Evolutionary conservation across 1,140 invertebrate genomes (phyloP), one percentile per base, ranked within the genome.

Genomic region (Micrasema minimum): DNA sequence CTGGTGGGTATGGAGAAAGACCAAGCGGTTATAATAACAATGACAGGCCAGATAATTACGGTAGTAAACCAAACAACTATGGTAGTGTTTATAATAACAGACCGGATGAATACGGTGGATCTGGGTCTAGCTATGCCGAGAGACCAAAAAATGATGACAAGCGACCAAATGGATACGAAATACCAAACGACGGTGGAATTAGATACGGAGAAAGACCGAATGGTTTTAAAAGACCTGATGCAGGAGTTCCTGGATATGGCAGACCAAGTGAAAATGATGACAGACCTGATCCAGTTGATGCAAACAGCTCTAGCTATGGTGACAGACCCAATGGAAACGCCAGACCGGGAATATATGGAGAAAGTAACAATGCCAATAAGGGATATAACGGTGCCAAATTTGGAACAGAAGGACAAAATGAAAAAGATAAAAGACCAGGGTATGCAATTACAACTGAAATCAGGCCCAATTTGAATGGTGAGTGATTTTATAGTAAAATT

Each of bases 391-490:
- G 59, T 26, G 38, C 14, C 20, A 67, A 53, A 7, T n/a, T 22
- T 16, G 37, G 20, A 26, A 50, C 35, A 55, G 37, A 16, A 9
- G 35, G 45, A 10, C 22, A 18, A 37, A 12, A 50, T 11, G 11
- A 53, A n/a, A 14, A 48, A 69, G 66, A 57, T 20, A 66, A 59
- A 20, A 69, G 65, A 23, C 67, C 50, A 11, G 69, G 46, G 2
- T 69, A 74, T 20, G 65, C 55, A 14, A 48, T 45, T 4, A 22
- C 55, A 1, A 69, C 66, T 5, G 62, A 74, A 22, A 50, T 53
- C 16, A 67, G 64, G 14, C 31, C 43, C 64, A 48, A 31, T 37
- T 45, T 68, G 16, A 59, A 53, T 50, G 73, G 73, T 75, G 45
- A 69, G 72, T 70, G 57, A 66, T 48, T 2, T 18, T 20, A 48